Percentiles rank a stretch among this genome's conserved stretches.
Evolutionary conservation across 2,113 vertebrate species (phyloP).

Genomic region (Apaloderma vittatum): DNA sequence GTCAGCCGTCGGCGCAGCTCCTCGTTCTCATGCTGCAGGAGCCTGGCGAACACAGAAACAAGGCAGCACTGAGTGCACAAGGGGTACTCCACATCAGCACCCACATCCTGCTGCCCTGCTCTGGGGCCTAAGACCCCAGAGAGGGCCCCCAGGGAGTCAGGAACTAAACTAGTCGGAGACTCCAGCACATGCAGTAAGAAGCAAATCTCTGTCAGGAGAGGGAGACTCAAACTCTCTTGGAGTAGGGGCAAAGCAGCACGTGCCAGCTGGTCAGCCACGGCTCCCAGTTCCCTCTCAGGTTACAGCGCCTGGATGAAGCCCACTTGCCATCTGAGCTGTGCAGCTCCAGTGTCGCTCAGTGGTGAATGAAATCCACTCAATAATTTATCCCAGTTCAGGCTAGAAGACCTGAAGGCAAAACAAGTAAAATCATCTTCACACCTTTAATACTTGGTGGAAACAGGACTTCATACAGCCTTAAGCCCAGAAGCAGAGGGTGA

Average conservation of each 20-base stretch:
- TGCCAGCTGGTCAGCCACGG: neutral
- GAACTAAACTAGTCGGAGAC: neutral
- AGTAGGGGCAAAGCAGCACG: neutral
- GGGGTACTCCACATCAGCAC: neutral
- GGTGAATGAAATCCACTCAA: conserved; percentile 42
- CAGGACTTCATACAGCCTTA: neutral
- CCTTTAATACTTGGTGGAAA: neutral
- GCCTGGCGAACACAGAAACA: conserved; percentile 76
- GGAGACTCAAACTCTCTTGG: neutral
- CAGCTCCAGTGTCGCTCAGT: conserved; percentile 19
- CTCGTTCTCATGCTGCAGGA: conserved; percentile 96
- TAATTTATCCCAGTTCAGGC: conserved; percentile 46
- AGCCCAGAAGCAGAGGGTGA: neutral
- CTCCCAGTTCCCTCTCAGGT: neutral
- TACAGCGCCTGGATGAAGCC: neutral
- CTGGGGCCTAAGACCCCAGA: neutral
- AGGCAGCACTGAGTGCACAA: neutral
- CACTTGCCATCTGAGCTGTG: neutral
- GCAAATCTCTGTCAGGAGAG: neutral
- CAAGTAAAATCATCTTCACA: neutral
- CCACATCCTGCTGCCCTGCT: neutral
- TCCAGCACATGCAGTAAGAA: neutral
- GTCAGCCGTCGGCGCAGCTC: conserved; percentile 90
- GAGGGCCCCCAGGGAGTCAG: neutral
- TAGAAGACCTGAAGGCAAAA: conserved; percentile 10